Evolutionary conservation across 2,888 invertebrate genomes (phyloP), one percentile per base, ranked within the genome.

Genomic region (Psococerastis gibbosa): DNA sequence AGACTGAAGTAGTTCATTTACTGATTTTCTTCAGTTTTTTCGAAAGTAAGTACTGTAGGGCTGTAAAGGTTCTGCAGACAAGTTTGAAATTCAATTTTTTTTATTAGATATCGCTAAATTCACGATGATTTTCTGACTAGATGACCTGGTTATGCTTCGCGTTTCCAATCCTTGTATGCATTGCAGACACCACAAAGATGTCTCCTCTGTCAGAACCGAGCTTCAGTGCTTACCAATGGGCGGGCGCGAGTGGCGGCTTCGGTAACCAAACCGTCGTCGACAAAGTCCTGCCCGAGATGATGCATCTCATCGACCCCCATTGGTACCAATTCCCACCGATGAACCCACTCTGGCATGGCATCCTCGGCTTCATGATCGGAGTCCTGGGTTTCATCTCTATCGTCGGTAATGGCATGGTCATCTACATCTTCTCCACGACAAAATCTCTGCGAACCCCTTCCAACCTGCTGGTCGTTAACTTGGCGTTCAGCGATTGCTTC

Each of bases 241-340:
- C 63, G 65, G 45, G 48, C 52, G 57, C 57, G 59, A 61, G 61
- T 46, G 61, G 62, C 50, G 56, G 56, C 45, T 60, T 57, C 46
- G 61, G 62, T 48, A 85, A 84, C 64, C 70, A 78, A 56, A 82
- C 84, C 48, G 83, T 85, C 50, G 82, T 81, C 52, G 87, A 87
- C 64, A 81, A 76, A 62, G 81, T 80, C 51, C 66, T 70, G 41
- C 71, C 75, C 15, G 80, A 82, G 42, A 76, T 82, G 76, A 65
- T 79, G 51, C 75, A 77, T 58, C 64, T 82, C 67, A 66, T 83
- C 51, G 79, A 81, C 58, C 67, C 80, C 33, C 17, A 41, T 59
- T 85, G 87, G 87, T 82, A 84, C 61, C 84, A 85, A 59, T 88
- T 78, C 56, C 79, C 85, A 47, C 84, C 88, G 15, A 73, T 88